Base-by-base conservation (phyloP, 2,888 invertebrate genomes). In the Temnothorax unifasciatus region DNA sequence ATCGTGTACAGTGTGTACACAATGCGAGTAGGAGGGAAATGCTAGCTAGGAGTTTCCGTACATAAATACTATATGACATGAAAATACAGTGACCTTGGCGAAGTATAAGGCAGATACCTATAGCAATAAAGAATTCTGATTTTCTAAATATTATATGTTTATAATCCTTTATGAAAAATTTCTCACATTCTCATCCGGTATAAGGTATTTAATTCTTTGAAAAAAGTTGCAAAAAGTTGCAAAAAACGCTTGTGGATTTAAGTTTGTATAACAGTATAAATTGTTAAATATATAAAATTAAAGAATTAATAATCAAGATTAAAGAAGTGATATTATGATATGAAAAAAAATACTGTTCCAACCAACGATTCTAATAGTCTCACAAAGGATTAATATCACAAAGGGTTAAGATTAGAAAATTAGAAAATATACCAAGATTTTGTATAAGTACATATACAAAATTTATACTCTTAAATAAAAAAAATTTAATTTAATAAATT, bases 11-110 rank as follows among this genome's bases (percentile, higher is more conserved):
- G 38, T 8, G 25, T 21, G 15, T 54, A 29, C 3, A n/a, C 21
- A 38, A 38, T n/a, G 13, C 52, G n/a, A 21, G 50, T 50, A 64
- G 21, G 11, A n/a, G 44, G n/a, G n/a, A 59, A 74, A 44, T 76
- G 18, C 13, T 4, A 68, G 4, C 11, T 52, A 76, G 29, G 54
- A 61, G 11, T 34, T 34, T 34, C 34, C 34, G 15, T 52, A 47
- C 34, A 77, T 41, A 50, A 34, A 2, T 41, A 68, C 11, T 25
- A 57, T 6, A 41, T 25, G 11, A 59, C 8, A 47, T n/a, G 15
- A 61, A 44, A 61, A n/a, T 57, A 57, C 29, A 15, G 9, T 13
- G 3, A 38, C 9, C 38, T 34, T 38, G 15, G 8, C 15, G 0
- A 71, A 54, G 15, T 54, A 52, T 52, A 52, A 71, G 15, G 15